A percentile compares a stretch with the other conserved stretches of the same genome.
Conservation (phyloP, 2,113 vertebrate genomes). For the Boleophthalmus pectinirostris region DNA sequence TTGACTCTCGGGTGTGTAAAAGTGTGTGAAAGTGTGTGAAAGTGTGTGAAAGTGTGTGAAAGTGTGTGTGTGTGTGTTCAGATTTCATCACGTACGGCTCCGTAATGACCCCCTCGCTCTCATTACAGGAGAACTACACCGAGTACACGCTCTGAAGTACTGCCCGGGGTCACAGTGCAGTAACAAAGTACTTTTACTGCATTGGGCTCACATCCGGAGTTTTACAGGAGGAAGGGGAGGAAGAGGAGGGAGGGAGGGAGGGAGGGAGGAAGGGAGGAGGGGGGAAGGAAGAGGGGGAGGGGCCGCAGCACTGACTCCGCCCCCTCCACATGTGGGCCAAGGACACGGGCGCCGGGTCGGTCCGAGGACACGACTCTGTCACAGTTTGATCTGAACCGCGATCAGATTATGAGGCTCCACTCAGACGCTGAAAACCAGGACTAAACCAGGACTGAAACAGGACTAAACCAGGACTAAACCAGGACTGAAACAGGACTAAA, state of each 20-base stretch:
- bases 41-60: too few species aligned
- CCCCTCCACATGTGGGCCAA: constrained; percentile 45
- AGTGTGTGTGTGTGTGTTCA: neutral
- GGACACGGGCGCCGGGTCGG: constrained; percentile 15
- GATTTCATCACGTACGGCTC: neutral
- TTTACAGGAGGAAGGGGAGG: constrained; percentile 50
- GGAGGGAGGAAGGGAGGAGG: constrained; percentile 29
- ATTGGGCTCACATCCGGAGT: constrained; percentile 59
- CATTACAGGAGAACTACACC: neutral
- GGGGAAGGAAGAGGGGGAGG: constrained; percentile 27
- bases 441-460: too few species aligned
- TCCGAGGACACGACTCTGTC: neutral
- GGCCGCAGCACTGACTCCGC: neutral
- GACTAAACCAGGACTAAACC: too few species aligned
- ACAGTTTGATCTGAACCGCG: neutral
- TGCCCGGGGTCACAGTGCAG: neutral
- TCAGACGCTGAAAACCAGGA: too few species aligned
- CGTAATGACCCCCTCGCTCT: neutral
- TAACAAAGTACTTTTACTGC: constrained; percentile 48
- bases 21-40: too few species aligned
- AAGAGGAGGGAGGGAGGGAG: constrained; percentile 34
- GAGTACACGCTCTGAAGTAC: neutral
- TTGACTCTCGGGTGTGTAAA: too few species aligned
- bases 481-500: too few species aligned
- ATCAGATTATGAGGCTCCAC: too few species aligned